phyloP scores from a whole-genome alignment of 1,140 invertebrate species.

The Drosophila sulfurigaster region DNA sequence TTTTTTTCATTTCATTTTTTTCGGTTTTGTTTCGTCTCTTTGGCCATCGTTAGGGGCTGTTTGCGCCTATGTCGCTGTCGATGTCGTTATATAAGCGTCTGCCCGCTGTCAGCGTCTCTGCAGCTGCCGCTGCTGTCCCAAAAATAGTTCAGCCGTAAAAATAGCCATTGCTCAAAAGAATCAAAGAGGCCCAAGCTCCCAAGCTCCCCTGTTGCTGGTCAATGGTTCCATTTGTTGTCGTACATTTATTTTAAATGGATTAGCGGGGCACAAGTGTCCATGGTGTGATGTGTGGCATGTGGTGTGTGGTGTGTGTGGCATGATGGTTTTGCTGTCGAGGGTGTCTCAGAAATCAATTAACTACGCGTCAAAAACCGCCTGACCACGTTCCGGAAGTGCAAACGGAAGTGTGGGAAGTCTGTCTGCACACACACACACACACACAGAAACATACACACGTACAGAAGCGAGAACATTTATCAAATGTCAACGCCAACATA shows the following conservation, averaged over 20 bases:
- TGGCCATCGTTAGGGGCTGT: slow-evolving; percentile 64
- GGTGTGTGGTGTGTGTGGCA: background rate
- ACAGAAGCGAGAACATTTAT: slow-evolving; percentile 61
- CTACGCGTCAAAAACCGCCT: slow-evolving; percentile 66
- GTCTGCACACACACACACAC: slow-evolving; percentile 10
- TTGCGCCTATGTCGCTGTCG: slow-evolving; percentile 54
- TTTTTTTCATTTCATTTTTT: slow-evolving; percentile 32
- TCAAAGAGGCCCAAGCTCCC: background rate
- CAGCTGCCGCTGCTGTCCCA: slow-evolving; percentile 23
- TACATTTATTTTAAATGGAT: slow-evolving; percentile 70
- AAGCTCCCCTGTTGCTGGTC: background rate
- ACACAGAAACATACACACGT: background rate
- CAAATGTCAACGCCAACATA: slow-evolving; percentile 68
- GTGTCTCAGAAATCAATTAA: slow-evolving; percentile 77
- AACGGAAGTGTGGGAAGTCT: slow-evolving; percentile 4
- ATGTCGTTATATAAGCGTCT: slow-evolving; percentile 56
- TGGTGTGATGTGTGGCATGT: slow-evolving; percentile 19
- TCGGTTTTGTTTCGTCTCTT: slow-evolving; percentile 24
- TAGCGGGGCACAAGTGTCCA: slow-evolving; percentile 56
- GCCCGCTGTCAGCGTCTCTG: slow-evolving; percentile 8
- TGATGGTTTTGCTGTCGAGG: background rate
- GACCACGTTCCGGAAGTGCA: slow-evolving; percentile 60
- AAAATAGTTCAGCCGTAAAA: slow-evolving; percentile 61
- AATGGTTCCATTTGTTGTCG: slow-evolving; percentile 20
- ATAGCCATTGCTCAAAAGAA: slow-evolving; percentile 34